These are phyloP conservation scores for Octonoba sinensis DNA, from an alignment of 2,888 invertebrate species.

Conservation along the genomic window DNA sequence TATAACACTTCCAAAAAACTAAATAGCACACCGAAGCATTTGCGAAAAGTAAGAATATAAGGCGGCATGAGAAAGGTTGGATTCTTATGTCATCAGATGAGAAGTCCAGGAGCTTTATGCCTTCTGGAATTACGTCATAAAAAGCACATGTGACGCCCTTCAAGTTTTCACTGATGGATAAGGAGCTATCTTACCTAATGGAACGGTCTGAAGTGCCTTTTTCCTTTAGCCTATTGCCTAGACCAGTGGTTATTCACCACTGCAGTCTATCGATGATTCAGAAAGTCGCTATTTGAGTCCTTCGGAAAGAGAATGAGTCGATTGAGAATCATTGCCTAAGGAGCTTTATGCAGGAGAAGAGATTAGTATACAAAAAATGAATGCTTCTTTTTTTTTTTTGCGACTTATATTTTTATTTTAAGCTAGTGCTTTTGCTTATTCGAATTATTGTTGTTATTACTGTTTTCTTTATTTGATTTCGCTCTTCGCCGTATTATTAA, in stretches of 20 bases:
- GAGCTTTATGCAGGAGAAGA: no score
- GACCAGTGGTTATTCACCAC: conserved; percentile 48
- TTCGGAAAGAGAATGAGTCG: not conserved
- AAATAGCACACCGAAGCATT: conserved; percentile 58
- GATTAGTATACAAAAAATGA: no score
- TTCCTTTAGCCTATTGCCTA: conserved; percentile 45
- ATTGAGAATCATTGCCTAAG: not conserved
- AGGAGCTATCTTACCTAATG: conserved; percentile 63
- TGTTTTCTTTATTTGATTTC: no score
- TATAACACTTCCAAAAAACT: conserved; percentile 61
- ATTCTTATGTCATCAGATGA: conserved; percentile 61
- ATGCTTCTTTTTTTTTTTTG: no score
- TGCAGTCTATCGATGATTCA: conserved; percentile 34
- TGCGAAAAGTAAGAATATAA: conserved; percentile 63
- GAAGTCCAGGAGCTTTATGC: conserved; percentile 62
- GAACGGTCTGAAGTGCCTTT: conserved; percentile 55
- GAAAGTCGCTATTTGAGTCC: not conserved
- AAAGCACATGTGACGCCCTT: conserved; percentile 63
- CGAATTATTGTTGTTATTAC: no score
- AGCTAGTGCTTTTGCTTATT: no score
- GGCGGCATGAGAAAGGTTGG: conserved; percentile 56
- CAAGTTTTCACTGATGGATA: conserved; percentile 64
- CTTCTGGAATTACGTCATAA: conserved; percentile 63
- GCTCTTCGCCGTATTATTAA: no score
- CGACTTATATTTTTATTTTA: no score